These are phyloP conservation scores for Plagodis pulveraria DNA, from an alignment of 2,888 invertebrate species.

Conservation along the genomic window DNA sequence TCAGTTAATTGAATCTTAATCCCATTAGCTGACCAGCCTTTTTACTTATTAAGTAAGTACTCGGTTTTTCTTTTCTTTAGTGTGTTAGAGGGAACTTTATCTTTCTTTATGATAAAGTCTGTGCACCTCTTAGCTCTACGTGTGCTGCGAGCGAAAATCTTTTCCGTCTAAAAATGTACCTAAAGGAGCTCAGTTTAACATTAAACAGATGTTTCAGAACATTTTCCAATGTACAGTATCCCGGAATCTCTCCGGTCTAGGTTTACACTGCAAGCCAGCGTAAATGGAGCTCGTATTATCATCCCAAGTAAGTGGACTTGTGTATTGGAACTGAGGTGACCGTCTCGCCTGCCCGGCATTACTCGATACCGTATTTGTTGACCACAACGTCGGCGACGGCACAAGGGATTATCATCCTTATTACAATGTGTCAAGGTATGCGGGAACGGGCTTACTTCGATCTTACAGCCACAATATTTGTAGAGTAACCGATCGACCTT, in stretches of 20 bases:
- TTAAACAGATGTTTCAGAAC: constrained; percentile 2
- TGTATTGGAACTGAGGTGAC: constrained; percentile 37
- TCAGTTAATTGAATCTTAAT: constrained; percentile 14
- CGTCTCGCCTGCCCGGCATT: constrained; percentile 37
- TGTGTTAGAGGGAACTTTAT: no score
- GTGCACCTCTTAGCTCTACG: no score
- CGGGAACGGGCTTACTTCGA: constrained; percentile 39
- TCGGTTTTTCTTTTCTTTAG: not conserved
- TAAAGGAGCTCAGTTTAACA: not conserved
- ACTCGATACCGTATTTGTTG: constrained; percentile 64
- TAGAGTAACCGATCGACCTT: constrained; percentile 68
- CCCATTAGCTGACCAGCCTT: constrained; percentile 9
- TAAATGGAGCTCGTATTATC: constrained; percentile 27
- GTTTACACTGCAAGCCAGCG: constrained; percentile 14
- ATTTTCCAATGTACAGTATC: constrained; percentile 7
- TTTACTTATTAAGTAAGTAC: constrained; percentile 2
- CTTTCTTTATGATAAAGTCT: no score
- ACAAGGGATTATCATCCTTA: constrained; percentile 36
- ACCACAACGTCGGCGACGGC: constrained; percentile 58
- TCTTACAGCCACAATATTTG: constrained; percentile 73
- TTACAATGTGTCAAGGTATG: constrained; percentile 27
- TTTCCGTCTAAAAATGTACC: not conserved
- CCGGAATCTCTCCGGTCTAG: constrained; percentile 11
- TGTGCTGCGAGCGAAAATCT: not conserved
- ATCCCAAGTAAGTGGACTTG: constrained; percentile 35